phyloP scores from a whole-genome alignment of 2,797 vertebrate genomes.

The Pantherophis alleghaniensis region DNA sequence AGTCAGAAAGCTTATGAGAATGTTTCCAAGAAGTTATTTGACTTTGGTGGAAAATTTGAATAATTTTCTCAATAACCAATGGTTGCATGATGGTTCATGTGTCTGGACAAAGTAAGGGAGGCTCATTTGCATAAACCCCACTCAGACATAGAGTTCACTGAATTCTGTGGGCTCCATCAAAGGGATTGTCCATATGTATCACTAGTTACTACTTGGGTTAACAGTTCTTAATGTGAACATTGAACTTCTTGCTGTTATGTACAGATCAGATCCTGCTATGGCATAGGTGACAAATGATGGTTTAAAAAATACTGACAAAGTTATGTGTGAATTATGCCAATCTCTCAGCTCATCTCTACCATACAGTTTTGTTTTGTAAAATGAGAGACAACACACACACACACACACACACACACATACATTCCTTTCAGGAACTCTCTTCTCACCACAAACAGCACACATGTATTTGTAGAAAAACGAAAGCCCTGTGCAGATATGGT shows the following conservation, averaged over 20 bases:
- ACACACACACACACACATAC: too few species aligned
- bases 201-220: background rate
- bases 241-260: background rate
- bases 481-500: background rate
- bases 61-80: background rate
- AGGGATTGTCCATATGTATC: background rate
- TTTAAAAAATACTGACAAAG: background rate
- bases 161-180: background rate
- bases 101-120: background rate
- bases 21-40: slow-evolving; percentile 20
- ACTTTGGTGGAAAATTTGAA: too few species aligned
- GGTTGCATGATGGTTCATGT: background rate
- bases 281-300: background rate
- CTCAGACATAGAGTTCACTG: background rate
- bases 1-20: background rate
- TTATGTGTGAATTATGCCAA: background rate
- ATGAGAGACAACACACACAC: background rate
- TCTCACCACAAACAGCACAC: background rate
- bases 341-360: too few species aligned
- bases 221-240: background rate
- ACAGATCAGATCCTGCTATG: background rate
- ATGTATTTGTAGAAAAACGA: background rate
- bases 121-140: too few species aligned
- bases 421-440: background rate
- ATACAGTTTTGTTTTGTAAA: background rate